phyloP scores from a whole-genome alignment of 2,797 vertebrate species.

The Selene dorsalis region DNA sequence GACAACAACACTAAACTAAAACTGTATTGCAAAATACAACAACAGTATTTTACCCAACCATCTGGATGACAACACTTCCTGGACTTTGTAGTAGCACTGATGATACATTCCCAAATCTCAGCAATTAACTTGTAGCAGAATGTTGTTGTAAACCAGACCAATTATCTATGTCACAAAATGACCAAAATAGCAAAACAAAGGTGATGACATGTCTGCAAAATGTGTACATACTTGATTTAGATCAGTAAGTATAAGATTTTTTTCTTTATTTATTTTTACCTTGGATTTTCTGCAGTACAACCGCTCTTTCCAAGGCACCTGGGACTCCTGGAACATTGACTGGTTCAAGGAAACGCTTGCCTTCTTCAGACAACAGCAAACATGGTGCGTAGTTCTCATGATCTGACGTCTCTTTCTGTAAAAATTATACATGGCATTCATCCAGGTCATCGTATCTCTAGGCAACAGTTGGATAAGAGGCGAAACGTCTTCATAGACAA shows the following conservation, averaged over 20 bases:
- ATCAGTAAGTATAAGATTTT: too few relatives aligned
- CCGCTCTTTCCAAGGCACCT: slow-evolving; percentile 54
- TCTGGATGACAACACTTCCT: background rate
- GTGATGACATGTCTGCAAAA: background rate
- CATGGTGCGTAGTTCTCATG: slow-evolving; percentile 63
- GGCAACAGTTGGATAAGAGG: too few relatives aligned
- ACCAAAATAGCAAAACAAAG: background rate
- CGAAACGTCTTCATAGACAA: too few relatives aligned
- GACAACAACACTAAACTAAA: background rate
- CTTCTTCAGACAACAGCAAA: slow-evolving; percentile 41
- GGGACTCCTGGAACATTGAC: slow-evolving; percentile 62
- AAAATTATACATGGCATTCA: slow-evolving; percentile 11
- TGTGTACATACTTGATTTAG: too few relatives aligned
- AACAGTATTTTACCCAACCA: too few relatives aligned
- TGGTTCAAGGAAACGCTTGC: slow-evolving; percentile 62
- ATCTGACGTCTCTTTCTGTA: slow-evolving; percentile 45
- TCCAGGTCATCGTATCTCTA: too few relatives aligned
- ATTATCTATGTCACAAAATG: too few relatives aligned
- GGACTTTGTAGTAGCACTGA: background rate
- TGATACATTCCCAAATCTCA: background rate
- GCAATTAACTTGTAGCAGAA: background rate
- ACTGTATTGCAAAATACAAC: too few relatives aligned
- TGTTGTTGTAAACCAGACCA: too few relatives aligned
- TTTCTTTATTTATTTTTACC: too few relatives aligned
- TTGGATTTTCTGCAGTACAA: slow-evolving; percentile 66